Percentiles rank a stretch among this genome's conserved stretches.
Conservation (phyloP, 2,888 invertebrate genomes). For the Conops quadrifasciatus region DNA sequence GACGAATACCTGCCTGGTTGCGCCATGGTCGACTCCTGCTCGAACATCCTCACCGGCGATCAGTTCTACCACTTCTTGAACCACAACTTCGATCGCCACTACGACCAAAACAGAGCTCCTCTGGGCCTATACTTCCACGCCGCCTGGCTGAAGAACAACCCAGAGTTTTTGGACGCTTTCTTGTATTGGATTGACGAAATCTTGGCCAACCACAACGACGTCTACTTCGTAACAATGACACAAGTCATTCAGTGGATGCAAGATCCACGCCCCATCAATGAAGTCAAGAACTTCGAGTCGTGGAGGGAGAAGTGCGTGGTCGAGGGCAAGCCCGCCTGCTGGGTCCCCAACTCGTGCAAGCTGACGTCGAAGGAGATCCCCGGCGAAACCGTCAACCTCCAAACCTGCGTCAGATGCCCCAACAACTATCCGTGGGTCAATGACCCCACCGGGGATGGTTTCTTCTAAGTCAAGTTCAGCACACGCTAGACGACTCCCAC, state of each 20-base stretch:
- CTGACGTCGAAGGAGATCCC: slow-evolving; percentile 92
- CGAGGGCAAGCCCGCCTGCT: slow-evolving; percentile 83
- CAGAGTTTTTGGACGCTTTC: slow-evolving; percentile 91
- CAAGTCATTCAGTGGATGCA: slow-evolving; percentile 96
- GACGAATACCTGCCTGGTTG: slow-evolving; percentile 91
- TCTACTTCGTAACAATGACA: slow-evolving; percentile 96
- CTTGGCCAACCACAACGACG: slow-evolving; percentile 84
- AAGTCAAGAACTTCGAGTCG: slow-evolving; percentile 91
- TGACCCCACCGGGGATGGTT: slow-evolving; percentile 79
- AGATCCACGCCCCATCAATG: slow-evolving; percentile 83
- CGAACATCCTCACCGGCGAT: slow-evolving; percentile 89
- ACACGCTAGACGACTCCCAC: slow-evolving; percentile 36
- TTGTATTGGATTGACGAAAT: slow-evolving; percentile 93
- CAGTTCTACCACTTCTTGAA: slow-evolving; percentile 94
- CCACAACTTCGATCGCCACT: slow-evolving; percentile 92
- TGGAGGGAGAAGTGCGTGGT: slow-evolving; percentile 94
- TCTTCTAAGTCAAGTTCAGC: slow-evolving; percentile 75
- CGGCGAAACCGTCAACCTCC: slow-evolving; percentile 92
- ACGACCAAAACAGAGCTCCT: slow-evolving; percentile 88
- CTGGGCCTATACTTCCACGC: slow-evolving; percentile 92
- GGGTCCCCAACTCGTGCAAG: slow-evolving; percentile 91
- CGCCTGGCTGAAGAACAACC: slow-evolving; percentile 92
- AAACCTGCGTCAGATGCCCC: slow-evolving; percentile 92
- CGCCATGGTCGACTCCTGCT: slow-evolving; percentile 95
- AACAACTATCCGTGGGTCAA: slow-evolving; percentile 95